Evolutionary conservation across 92 coral and sea anemone genomes (phyloP), one percentile per base, ranked within the genome.

Genomic region (Porites cylindrica): DNA sequence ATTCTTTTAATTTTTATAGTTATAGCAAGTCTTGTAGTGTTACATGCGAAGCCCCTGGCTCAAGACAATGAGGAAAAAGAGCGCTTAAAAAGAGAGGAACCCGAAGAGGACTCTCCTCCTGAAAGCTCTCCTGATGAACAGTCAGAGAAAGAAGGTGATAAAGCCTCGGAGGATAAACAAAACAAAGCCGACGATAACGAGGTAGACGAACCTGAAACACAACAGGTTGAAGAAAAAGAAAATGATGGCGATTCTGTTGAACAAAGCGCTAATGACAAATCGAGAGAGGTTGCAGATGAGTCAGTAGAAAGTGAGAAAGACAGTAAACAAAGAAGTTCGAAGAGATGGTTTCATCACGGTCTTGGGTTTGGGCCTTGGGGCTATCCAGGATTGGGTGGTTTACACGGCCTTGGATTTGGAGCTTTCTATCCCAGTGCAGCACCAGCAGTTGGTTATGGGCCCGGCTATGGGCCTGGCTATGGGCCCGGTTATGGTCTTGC

Each of bases 31-130:
- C 82, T 81, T 12, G 83, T 86, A 61, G 21, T 89, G 64, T 81
- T 90, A 65, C 85, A 91, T 18, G 90, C 89, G 11, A 95, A 95
- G 64, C 98, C 98, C 19, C 71, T 95, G 13, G 51, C 90, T 9
- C 91, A 86, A 72, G 96, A 94, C 14, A 86, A 85, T 79, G 92
- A 86, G 38, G 70, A 67, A 59, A 90, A 89, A 80, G 87, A 85
- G 50, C 86, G 92, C 47, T 47, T 82, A 76, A 89, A 85, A 86
- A 26, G 90, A 56, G 91, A 84, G 4, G 85, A 80, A 52, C 87
- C 91, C 47, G 86, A 84, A 38, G 91, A 86, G 17, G 90, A 86
- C 26, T 51, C 78, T 6, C 77, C 90, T 10, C 77, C 93, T 19
- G 93, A 81, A 67, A 51, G 84, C 2, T 80, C 90, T 61, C 87